Conservation (phyloP, 2,888 invertebrate genomes). For the Exocentrus adspersus region DNA sequence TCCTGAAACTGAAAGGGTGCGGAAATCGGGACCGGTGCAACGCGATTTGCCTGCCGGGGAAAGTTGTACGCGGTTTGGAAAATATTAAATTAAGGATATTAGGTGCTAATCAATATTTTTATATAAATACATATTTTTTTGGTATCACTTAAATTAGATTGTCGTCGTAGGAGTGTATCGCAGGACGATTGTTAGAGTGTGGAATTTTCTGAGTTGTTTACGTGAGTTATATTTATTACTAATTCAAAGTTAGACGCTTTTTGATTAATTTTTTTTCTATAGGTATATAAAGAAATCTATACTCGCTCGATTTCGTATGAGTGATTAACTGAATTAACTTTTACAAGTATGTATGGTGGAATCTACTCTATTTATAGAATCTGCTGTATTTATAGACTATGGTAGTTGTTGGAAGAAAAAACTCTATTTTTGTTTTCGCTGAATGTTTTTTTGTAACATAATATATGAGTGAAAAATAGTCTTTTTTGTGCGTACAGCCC, state of each 20-base stretch:
- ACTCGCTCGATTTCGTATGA: no score
- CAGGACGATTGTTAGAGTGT: background rate
- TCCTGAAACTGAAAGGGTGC: slow-evolving; percentile 18
- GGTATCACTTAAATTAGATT: background rate
- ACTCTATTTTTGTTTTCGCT: no score
- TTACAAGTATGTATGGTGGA: no score
- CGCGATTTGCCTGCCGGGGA: background rate
- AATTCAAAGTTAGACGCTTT: no score
- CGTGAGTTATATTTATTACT: slow-evolving; percentile 1
- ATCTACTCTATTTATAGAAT: no score
- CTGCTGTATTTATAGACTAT: no score
- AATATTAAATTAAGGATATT: background rate
- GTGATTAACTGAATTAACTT: no score
- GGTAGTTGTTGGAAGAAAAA: no score
- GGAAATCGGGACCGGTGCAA: background rate
- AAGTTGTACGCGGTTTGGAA: background rate
- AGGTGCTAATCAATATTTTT: background rate
- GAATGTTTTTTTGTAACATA: no score
- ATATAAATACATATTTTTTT: background rate
- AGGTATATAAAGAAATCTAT: no score
- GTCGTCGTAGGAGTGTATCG: background rate
- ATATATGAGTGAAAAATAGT: no score
- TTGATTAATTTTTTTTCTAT: background rate
- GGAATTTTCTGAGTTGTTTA: background rate
- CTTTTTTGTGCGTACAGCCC: no score